A percentile compares a stretch with the other conserved stretches of the same genome.
These are phyloP conservation scores for Oncopeltus fasciatus DNA, from an alignment of 1,140 invertebrate species.

Conservation along the genomic window DNA sequence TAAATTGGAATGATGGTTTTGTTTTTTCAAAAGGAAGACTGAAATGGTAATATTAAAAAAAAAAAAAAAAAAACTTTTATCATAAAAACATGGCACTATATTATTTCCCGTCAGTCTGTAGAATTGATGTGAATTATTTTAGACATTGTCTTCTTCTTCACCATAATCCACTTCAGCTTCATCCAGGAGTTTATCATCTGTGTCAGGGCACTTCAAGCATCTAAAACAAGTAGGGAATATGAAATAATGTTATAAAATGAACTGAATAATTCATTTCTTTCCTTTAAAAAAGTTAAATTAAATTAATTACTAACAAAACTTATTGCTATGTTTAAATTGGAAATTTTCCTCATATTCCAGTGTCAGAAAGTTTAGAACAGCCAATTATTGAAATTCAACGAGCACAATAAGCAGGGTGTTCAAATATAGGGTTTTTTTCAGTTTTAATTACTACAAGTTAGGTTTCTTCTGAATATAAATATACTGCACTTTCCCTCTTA, in stretches of 20 bases:
- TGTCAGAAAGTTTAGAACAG: neutral
- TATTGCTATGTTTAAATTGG: neutral
- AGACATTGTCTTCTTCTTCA: constrained; percentile 12
- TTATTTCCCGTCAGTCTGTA: neutral
- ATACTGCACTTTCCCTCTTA: too few species aligned
- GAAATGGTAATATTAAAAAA: neutral
- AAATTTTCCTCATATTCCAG: neutral
- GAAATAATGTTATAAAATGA: neutral
- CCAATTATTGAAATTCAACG: neutral
- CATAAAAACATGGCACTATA: neutral
- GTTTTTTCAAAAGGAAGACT: constrained; percentile 1
- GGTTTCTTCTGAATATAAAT: too few species aligned
- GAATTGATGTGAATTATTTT: neutral
- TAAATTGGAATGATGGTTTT: neutral
- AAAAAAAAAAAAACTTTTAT: neutral
- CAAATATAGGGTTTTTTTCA: neutral
- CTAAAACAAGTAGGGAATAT: constrained; percentile 8
- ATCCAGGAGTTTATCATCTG: constrained; percentile 12
- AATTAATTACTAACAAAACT: neutral
- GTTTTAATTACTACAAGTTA: too few species aligned
- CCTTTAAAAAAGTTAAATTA: neutral
- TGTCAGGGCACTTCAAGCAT: constrained; percentile 16
- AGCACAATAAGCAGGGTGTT: neutral
- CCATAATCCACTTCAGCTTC: constrained; percentile 20
- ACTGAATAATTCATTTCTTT: neutral